Conservation (phyloP, 2,797 vertebrate species). For the Poeciliopsis presidionis region DNA sequence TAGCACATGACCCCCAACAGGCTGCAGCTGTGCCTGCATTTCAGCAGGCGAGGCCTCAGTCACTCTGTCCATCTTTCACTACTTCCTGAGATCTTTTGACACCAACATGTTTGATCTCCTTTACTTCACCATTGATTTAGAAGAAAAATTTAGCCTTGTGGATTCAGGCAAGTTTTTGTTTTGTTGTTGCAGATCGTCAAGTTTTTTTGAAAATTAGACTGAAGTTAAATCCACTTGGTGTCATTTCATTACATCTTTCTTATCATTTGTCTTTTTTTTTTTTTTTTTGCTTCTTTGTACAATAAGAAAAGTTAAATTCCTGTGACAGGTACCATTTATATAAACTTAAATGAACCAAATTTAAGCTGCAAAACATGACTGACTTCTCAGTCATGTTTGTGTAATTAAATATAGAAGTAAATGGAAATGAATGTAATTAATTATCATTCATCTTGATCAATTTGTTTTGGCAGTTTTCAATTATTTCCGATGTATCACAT, state of each 20-base stretch:
- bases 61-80: background rate
- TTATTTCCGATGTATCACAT: background rate
- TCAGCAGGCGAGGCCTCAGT: background rate
- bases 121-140: background rate
- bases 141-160: background rate
- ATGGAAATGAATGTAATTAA: background rate
- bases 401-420: background rate
- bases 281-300: background rate
- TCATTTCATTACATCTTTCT: background rate
- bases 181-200: background rate
- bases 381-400: background rate
- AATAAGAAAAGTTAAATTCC: background rate
- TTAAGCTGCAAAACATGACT: background rate
- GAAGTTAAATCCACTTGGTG: background rate
- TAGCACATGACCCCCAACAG: background rate
- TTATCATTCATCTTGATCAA: background rate
- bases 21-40: background rate
- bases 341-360: background rate
- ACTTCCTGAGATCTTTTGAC: background rate
- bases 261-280: background rate
- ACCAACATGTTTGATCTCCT: background rate
- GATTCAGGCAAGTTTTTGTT: background rate
- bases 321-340: background rate
- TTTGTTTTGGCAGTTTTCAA: background rate
- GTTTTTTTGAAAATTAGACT: background rate